phyloP scores from a whole-genome alignment of 2,113 vertebrate species.

The Coturnix japonica region DNA sequence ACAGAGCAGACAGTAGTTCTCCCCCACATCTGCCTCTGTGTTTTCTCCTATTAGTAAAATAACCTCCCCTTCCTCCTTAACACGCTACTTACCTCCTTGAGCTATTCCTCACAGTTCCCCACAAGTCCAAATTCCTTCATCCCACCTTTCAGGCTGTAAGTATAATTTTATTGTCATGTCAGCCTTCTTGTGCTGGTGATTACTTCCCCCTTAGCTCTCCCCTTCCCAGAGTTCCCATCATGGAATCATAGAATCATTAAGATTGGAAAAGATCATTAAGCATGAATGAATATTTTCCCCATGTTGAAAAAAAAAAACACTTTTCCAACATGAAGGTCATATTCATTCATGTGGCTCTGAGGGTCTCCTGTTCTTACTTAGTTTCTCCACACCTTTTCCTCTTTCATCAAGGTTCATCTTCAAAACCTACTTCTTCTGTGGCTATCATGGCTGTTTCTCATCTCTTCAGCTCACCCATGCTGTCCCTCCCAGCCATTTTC shows the following conservation, averaged over 20 bases:
- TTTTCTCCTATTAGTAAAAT: background rate
- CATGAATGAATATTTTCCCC: no score
- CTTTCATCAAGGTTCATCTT: background rate
- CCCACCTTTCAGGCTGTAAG: background rate
- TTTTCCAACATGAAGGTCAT: background rate
- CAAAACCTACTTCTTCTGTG: background rate
- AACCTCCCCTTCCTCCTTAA: background rate
- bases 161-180: background rate
- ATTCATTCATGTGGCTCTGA: background rate
- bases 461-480: background rate
- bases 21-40: background rate
- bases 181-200: background rate
- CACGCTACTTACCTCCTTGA: background rate
- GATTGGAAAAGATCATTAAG: no score
- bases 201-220: background rate
- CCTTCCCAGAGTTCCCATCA: background rate
- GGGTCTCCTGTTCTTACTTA: background rate
- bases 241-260: no score
- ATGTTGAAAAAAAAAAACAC: no score
- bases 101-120: background rate
- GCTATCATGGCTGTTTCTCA: background rate
- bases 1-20: background rate
- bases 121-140: background rate
- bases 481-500: fast-evolving
- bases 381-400: background rate